phyloP scores from a whole-genome alignment of 2,797 vertebrate species.

The Hyperoplus immaculatus region DNA sequence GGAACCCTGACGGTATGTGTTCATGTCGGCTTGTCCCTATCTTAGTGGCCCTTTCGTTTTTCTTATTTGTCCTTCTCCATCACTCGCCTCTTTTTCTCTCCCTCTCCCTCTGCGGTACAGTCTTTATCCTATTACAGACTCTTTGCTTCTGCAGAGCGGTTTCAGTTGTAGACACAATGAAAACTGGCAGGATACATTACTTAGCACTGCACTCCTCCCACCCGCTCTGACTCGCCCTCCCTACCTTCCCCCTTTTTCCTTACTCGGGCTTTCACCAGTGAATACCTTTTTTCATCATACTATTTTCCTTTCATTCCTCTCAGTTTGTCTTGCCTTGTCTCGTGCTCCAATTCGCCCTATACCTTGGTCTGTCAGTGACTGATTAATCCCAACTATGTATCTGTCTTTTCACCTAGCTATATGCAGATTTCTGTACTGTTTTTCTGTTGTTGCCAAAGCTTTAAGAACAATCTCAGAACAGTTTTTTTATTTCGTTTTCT shows the following conservation, averaged over 20 bases:
- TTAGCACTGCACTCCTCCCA: conserved; percentile 60
- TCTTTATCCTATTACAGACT: conserved; percentile 80
- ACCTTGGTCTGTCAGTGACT: conserved; percentile 30
- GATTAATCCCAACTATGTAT: conserved; percentile 37
- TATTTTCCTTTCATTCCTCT: conserved; percentile 14
- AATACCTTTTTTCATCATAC: conserved; percentile 62
- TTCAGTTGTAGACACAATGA: conserved; percentile 76
- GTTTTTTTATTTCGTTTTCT: neutral
- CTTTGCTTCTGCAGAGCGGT: conserved; percentile 67
- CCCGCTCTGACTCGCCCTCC: conserved; percentile 41
- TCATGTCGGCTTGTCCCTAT: neutral
- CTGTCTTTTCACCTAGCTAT: conserved; percentile 21
- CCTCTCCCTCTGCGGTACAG: conserved; percentile 62
- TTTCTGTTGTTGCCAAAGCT: conserved; percentile 28
- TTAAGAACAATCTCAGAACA: conserved; percentile 16
- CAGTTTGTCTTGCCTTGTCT: conserved; percentile 41
- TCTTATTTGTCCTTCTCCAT: conserved; percentile 8
- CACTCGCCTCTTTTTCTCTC: conserved; percentile 16
- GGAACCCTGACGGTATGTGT: conserved; percentile 42
- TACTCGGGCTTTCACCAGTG: conserved; percentile 53
- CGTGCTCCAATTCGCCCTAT: conserved; percentile 23
- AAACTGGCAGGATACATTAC: conserved; percentile 81
- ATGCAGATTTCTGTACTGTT: conserved; percentile 11
- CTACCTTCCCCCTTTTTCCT: conserved; percentile 22
- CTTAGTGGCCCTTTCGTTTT: conserved; percentile 4